Conservation (phyloP, 1,140 invertebrate species). For the Gonioctena quinquepunctata region DNA sequence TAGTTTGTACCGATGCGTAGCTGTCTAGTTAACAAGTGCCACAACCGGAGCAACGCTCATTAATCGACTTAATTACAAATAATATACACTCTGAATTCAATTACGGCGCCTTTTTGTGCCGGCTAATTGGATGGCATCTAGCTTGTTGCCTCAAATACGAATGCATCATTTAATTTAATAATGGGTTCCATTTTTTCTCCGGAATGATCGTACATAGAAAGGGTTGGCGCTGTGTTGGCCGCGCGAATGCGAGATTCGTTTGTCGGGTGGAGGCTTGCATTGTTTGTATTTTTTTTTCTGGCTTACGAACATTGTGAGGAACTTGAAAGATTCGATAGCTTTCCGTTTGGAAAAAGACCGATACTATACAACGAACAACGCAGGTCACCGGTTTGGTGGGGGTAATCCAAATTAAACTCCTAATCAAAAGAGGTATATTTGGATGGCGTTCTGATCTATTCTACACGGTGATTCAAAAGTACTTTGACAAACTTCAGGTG, state of each 20-base stretch:
- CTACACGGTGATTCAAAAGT: too few species aligned
- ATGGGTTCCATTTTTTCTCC: constrained; percentile 1
- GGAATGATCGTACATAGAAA: not conserved
- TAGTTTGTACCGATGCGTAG: constrained; percentile 4
- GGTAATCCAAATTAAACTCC: too few species aligned
- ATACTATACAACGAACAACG: too few species aligned
- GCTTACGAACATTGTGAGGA: too few species aligned
- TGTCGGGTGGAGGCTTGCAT: not conserved
- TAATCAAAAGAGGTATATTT: too few species aligned
- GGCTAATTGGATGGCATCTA: constrained; percentile 7
- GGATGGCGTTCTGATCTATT: too few species aligned
- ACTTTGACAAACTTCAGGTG: too few species aligned
- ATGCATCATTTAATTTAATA: constrained; percentile 11
- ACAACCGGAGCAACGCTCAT: constrained; percentile 1
- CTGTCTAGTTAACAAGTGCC: constrained; percentile 2
- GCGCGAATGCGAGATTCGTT: not conserved
- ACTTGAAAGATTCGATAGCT: too few species aligned
- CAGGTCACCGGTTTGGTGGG: too few species aligned
- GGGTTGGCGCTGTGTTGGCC: not conserved
- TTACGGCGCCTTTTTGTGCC: constrained; percentile 2
- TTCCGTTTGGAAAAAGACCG: too few species aligned
- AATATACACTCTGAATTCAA: constrained; percentile 7
- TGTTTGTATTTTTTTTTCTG: not conserved
- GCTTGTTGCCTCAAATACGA: not conserved
- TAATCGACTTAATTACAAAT: constrained; percentile 11